phyloP scores from a whole-genome alignment of 2,797 vertebrate species.

The Discoglossus pictus region DNA sequence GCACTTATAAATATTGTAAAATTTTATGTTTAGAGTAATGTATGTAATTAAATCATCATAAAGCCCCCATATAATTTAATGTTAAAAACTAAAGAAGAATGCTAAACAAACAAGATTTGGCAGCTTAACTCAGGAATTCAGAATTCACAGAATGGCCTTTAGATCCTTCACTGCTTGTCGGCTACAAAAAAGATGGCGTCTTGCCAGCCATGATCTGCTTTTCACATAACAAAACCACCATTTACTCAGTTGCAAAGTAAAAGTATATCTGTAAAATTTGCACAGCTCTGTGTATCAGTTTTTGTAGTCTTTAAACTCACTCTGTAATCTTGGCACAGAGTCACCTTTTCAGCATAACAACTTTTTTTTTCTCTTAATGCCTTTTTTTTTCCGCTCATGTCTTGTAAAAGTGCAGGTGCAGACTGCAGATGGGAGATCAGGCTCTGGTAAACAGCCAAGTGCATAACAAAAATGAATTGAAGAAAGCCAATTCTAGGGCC shows the following conservation, averaged over 20 bases:
- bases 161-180: constrained; percentile 24
- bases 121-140: constrained; percentile 57
- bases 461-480: constrained; percentile 65
- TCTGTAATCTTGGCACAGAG: constrained; percentile 38
- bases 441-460: constrained; percentile 61
- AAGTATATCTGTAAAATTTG: constrained; percentile 34
- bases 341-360: constrained; percentile 31
- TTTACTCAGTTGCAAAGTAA: constrained; percentile 47
- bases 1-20: too few species aligned
- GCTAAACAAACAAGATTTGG: constrained; percentile 51
- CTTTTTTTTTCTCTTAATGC: constrained; percentile 22
- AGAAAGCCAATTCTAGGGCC: constrained; percentile 65
- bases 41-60: too few species aligned
- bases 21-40: too few species aligned
- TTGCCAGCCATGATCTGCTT: constrained; percentile 52
- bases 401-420: constrained; percentile 65
- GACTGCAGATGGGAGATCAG: constrained; percentile 62
- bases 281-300: constrained; percentile 17
- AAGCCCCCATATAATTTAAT: constrained; percentile 28
- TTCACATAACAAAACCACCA: constrained; percentile 57
- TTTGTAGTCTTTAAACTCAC: constrained; percentile 30
- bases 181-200: constrained; percentile 50
- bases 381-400: constrained; percentile 52
- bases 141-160: constrained; percentile 51
- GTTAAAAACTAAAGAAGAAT: constrained; percentile 44